Evolutionary conservation across 2,888 invertebrate species (phyloP).

Genomic region (Thecophora atra): DNA sequence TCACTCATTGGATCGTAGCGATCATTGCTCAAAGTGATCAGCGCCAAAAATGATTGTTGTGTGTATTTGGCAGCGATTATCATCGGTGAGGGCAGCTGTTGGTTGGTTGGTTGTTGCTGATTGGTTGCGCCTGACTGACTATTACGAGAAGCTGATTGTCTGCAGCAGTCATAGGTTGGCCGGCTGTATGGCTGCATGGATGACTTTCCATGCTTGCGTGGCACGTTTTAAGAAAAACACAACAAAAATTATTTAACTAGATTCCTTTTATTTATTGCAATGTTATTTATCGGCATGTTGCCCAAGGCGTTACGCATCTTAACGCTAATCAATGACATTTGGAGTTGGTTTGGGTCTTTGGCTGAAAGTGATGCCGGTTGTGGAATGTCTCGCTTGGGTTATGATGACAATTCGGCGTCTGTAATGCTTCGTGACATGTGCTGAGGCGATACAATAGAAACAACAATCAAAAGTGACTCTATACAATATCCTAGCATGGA

Average conservation of each 20-base stretch:
- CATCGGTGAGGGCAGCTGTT: conserved; percentile 49
- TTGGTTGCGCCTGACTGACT: conserved; percentile 38
- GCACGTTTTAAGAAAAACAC: conserved; percentile 10
- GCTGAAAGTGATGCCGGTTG: background rate
- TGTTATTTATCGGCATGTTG: conserved; percentile 11
- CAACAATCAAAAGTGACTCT: too few relatives aligned
- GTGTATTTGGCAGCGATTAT: conserved; percentile 45
- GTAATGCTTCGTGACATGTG: too few relatives aligned
- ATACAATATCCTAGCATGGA: too few relatives aligned
- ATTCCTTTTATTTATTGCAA: conserved; percentile 15
- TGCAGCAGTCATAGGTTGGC: background rate
- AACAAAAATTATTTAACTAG: background rate
- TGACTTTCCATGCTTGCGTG: background rate
- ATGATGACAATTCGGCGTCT: background rate
- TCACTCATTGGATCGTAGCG: conserved; percentile 1
- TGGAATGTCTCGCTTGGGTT: conserved; percentile 12
- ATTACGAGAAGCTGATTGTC: background rate
- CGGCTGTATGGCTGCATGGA: background rate
- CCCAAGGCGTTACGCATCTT: conserved; percentile 46
- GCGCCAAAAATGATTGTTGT: conserved; percentile 7
- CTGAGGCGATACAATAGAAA: too few relatives aligned
- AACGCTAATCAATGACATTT: conserved; percentile 48
- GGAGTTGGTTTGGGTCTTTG: conserved; percentile 13
- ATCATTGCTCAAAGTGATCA: conserved; percentile 10
- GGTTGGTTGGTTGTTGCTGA: conserved; percentile 34